phyloP scores from a whole-genome alignment of 2,888 invertebrate genomes.

The Panopea generosa region DNA sequence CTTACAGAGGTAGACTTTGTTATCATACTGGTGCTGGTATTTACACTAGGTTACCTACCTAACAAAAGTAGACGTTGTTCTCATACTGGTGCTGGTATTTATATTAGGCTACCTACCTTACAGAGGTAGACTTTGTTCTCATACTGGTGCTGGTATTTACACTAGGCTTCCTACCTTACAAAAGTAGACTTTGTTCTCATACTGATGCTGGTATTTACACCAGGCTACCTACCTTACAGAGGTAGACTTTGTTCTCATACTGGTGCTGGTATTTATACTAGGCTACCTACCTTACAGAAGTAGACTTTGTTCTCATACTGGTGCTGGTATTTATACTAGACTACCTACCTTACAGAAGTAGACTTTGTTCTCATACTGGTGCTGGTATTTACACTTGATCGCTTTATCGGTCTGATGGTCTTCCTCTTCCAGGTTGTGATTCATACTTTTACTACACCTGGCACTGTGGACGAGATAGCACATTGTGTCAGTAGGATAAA shows the following conservation, averaged over 20 bases:
- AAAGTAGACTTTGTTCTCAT: constrained; percentile 87
- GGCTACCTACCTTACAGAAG: constrained; percentile 83
- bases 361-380: constrained; percentile 89
- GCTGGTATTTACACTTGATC: constrained; percentile 88
- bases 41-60: constrained; percentile 82
- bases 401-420: constrained; percentile 78
- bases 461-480: too few species aligned
- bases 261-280: constrained; percentile 90
- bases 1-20: constrained; percentile 85
- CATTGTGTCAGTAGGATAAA: too few species aligned
- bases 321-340: constrained; percentile 89
- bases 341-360: constrained; percentile 84
- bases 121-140: constrained; percentile 83
- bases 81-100: constrained; percentile 88
- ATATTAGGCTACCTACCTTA: constrained; percentile 11
- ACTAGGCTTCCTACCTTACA: constrained; percentile 83
- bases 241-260: constrained; percentile 88
- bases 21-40: constrained; percentile 92
- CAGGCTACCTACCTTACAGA: constrained; percentile 82
- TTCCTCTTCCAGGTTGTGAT: constrained; percentile 82
- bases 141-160: constrained; percentile 91
- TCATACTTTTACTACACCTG: constrained; percentile 84
- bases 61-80: constrained; percentile 16
- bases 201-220: constrained; percentile 84
- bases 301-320: constrained; percentile 89